phyloP scores from a whole-genome alignment of 2,113 vertebrate species.

The Terrapene triunguis region DNA sequence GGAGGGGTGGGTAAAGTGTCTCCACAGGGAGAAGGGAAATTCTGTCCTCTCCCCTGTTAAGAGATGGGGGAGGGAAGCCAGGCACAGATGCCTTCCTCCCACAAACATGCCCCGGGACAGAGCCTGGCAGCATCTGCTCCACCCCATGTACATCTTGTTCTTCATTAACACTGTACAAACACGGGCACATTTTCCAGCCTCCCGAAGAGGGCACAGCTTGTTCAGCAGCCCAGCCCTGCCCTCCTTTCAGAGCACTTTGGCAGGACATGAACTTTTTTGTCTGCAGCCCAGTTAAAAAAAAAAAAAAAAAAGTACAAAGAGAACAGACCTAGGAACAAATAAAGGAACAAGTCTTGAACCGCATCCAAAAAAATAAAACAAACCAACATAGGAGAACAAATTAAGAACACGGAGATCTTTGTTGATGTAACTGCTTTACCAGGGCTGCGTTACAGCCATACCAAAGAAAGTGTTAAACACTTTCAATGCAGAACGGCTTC shows the following conservation, averaged over 20 bases:
- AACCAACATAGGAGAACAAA: slow-evolving; percentile 71
- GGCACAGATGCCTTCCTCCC: background rate
- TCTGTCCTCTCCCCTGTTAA: background rate
- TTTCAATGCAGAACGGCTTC: background rate
- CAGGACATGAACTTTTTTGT: slow-evolving; percentile 33
- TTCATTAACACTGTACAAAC: background rate
- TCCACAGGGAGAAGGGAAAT: background rate
- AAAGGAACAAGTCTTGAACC: slow-evolving; percentile 76
- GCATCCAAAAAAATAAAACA: slow-evolving; percentile 72
- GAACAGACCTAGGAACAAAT: slow-evolving; percentile 77
- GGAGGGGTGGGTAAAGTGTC: background rate
- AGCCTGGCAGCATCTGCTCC: background rate
- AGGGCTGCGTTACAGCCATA: slow-evolving; percentile 1
- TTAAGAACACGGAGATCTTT: slow-evolving; percentile 60
- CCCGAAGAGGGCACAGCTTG: background rate
- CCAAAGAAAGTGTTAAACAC: slow-evolving; percentile 2
- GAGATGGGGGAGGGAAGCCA: background rate
- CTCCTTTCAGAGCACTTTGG: slow-evolving; percentile 41
- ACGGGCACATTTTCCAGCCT: background rate
- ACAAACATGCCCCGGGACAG: background rate
- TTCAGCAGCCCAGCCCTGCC: background rate
- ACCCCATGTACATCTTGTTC: background rate
- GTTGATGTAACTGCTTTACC: slow-evolving; percentile 30
- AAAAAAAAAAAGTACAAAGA: slow-evolving; percentile 64
- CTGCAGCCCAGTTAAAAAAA: slow-evolving; percentile 29